These are phyloP conservation scores for Amphipyra berbera DNA, from an alignment of 2,888 invertebrate genomes.

Conservation along the genomic window DNA sequence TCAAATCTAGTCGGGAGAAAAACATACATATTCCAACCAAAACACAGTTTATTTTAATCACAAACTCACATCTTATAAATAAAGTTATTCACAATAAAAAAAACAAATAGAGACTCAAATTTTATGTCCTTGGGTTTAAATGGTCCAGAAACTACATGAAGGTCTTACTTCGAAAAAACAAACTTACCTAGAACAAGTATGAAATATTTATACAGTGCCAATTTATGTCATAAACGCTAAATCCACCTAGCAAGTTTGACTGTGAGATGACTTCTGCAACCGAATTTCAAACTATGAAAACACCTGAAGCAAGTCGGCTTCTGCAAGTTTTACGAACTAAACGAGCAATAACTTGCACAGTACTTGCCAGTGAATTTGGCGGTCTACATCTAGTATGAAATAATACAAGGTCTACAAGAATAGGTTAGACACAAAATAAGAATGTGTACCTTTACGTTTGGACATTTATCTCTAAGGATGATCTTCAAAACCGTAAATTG, in stretches of 20 bases:
- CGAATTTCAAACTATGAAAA: too few relatives aligned
- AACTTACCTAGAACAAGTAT: constrained; percentile 27
- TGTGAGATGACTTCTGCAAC: too few relatives aligned
- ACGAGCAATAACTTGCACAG: too few relatives aligned
- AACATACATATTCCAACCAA: neutral
- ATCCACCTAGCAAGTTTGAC: too few relatives aligned
- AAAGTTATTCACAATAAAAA: constrained; percentile 30
- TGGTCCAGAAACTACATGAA: neutral
- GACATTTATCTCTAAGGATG: constrained; percentile 49
- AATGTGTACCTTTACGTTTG: constrained; percentile 50
- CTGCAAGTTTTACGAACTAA: too few relatives aligned
- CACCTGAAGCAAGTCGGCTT: too few relatives aligned
- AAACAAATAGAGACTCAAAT: neutral
- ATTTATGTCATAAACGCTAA: constrained; percentile 11
- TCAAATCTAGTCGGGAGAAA: constrained; percentile 3
- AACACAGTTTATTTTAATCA: constrained; percentile 2
- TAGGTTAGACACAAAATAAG: constrained; percentile 39
- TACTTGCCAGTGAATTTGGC: neutral
- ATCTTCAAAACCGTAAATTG: constrained; percentile 43
- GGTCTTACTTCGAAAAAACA: constrained; percentile 10
- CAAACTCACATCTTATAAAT: constrained; percentile 3
- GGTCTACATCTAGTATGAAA: constrained; percentile 3
- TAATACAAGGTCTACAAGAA: constrained; percentile 28
- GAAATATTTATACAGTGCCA: constrained; percentile 23
- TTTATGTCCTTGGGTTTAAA: neutral